Conservation (phyloP, 2,888 invertebrate genomes). For the Dinocampus coccinellae region DNA sequence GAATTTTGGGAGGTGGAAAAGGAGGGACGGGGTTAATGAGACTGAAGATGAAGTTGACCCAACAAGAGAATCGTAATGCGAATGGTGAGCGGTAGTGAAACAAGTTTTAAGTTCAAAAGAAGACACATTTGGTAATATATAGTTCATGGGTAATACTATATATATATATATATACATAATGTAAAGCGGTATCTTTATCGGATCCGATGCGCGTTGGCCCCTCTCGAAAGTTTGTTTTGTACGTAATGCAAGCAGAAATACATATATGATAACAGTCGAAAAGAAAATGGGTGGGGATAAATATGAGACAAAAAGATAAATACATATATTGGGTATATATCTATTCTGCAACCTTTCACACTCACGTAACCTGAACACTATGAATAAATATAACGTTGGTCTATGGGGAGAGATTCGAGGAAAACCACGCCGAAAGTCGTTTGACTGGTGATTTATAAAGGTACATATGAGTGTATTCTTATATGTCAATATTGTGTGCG, state of each 20-base stretch:
- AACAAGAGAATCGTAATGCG: slow-evolving; percentile 32
- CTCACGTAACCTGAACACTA: slow-evolving; percentile 21
- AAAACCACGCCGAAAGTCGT: slow-evolving; percentile 31
- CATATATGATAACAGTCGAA: not conserved
- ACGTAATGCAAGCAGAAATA: slow-evolving; percentile 23
- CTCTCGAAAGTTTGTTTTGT: slow-evolving; percentile 30
- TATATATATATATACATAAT: slow-evolving; percentile 13
- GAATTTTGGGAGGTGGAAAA: too few relatives aligned
- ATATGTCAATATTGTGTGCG: not conserved
- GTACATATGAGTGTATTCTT: slow-evolving; percentile 7
- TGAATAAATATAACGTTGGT: slow-evolving; percentile 32
- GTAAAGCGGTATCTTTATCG: slow-evolving; percentile 47
- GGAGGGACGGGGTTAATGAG: slow-evolving; percentile 7
- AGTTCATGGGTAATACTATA: slow-evolving; percentile 17
- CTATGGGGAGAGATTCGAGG: slow-evolving; percentile 4
- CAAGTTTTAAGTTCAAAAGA: not conserved
- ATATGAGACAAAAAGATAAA: not conserved
- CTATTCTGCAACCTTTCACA: slow-evolving; percentile 29
- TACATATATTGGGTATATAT: not conserved
- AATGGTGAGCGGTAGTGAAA: slow-evolving; percentile 6
- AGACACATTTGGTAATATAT: not conserved
- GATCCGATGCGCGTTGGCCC: slow-evolving; percentile 48
- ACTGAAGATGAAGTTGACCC: slow-evolving; percentile 1
- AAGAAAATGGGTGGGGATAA: not conserved
- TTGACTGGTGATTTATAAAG: slow-evolving; percentile 36